Percentiles rank a stretch among this genome's conserved stretches.
phyloP scores from a whole-genome alignment of 2,888 invertebrate genomes.

The Lasius platythorax region DNA sequence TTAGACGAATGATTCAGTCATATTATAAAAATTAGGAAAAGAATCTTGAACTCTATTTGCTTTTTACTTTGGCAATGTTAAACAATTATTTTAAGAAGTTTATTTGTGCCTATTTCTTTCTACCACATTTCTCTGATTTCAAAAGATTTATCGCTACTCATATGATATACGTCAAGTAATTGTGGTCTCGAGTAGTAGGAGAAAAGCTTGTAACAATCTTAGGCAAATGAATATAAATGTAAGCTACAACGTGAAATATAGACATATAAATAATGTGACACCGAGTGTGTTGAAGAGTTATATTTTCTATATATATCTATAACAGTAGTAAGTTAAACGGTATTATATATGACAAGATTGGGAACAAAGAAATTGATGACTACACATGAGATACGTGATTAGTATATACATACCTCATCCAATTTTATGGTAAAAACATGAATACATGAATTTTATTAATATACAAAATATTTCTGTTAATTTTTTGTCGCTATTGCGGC shows the following conservation, averaged over 20 bases:
- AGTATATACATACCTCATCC: neutral
- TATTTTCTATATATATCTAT: neutral
- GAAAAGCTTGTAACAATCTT: neutral
- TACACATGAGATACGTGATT: too few relatives aligned
- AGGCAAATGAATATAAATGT: constrained; percentile 20
- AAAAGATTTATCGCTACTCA: neutral
- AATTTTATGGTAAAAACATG: neutral
- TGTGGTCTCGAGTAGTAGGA: neutral
- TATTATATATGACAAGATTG: neutral
- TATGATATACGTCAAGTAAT: neutral
- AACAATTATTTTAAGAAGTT: too few relatives aligned
- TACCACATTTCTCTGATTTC: neutral
- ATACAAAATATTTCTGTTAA: neutral
- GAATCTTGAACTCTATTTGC: too few relatives aligned
- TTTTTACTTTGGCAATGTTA: too few relatives aligned
- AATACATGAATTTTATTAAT: neutral
- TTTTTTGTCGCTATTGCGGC: neutral
- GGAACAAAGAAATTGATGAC: neutral
- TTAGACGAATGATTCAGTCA: too few relatives aligned
- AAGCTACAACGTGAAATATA: neutral
- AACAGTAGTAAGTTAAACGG: neutral
- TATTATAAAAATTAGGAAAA: too few relatives aligned
- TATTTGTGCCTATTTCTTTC: neutral
- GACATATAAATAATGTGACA: neutral
- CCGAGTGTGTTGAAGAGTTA: neutral